These are phyloP conservation scores for Conopomorpha cramerella DNA, from an alignment of 1,140 invertebrate species.

Conservation along the genomic window DNA sequence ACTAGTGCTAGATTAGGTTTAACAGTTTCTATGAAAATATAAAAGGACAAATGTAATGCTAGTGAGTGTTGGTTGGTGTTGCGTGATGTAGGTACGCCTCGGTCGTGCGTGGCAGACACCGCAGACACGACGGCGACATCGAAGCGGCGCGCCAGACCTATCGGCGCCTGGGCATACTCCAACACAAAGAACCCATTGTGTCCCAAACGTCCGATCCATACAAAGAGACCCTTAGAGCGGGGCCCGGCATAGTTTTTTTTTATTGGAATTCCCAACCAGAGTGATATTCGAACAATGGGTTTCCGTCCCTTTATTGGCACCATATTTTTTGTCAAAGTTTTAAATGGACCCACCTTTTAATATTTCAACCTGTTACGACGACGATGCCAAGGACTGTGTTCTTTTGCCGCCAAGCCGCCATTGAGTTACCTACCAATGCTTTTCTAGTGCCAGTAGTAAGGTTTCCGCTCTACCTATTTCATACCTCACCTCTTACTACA, in stretches of 20 bases:
- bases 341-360: conserved; percentile 45
- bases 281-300: conserved; percentile 54
- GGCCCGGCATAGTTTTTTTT: conserved; percentile 26
- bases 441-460: too few species aligned
- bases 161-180: conserved; percentile 39
- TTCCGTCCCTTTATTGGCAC: conserved; percentile 60
- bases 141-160: conserved; percentile 38
- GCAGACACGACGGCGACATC: conserved; percentile 14
- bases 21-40: too few species aligned
- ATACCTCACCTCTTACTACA: too few species aligned
- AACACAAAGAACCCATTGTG: conserved; percentile 50
- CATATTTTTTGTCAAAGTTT: conserved; percentile 45
- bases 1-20: too few species aligned
- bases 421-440: too few species aligned
- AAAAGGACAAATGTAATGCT: too few species aligned
- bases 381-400: too few species aligned
- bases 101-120: conserved; percentile 16
- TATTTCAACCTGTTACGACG: conserved; percentile 44
- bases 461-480: too few species aligned
- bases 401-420: too few species aligned
- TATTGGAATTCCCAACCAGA: conserved; percentile 42
- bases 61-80: too few species aligned
- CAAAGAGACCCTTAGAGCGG: conserved; percentile 32
- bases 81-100: conserved; percentile 2
- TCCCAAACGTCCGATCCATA: conserved; percentile 30